Percentiles rank a stretch among this genome's conserved stretches.
phyloP scores from a whole-genome alignment of 1,140 invertebrate genomes.

The Bombus balteatus region DNA sequence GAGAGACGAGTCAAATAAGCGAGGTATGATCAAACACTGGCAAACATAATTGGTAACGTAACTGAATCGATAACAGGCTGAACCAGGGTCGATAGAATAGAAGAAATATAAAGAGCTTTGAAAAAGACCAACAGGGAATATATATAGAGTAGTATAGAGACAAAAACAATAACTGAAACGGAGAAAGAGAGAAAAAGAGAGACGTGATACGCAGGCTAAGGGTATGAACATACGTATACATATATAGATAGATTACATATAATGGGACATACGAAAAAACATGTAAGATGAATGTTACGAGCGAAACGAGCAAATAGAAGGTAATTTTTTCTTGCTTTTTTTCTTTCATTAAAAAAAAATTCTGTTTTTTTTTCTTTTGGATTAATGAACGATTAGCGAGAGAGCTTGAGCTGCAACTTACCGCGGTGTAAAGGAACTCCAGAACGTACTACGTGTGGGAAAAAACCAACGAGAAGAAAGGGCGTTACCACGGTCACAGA shows the following conservation, averaged over 20 bases:
- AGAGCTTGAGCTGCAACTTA: constrained; percentile 91
- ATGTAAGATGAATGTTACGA: constrained; percentile 81
- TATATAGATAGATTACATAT: constrained; percentile 69
- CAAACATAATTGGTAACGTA: constrained; percentile 51
- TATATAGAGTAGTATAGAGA: background rate
- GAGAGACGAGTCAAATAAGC: constrained; percentile 57
- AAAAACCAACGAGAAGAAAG: constrained; percentile 84
- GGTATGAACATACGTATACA: constrained; percentile 58
- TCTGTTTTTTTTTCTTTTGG: constrained; percentile 65
- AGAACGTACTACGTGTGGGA: constrained; percentile 94
- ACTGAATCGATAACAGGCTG: constrained; percentile 56
- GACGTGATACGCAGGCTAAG: constrained; percentile 72
- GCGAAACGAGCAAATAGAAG: constrained; percentile 79
- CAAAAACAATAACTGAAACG: constrained; percentile 9
- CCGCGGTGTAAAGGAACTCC: constrained; percentile 98
- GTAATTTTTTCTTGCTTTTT: constrained; percentile 63
- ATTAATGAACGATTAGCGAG: constrained; percentile 82
- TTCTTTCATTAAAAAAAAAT: constrained; percentile 26
- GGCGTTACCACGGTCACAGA: constrained; percentile 83
- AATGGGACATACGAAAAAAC: constrained; percentile 79
- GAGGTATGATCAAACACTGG: constrained; percentile 62
- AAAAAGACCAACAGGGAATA: constrained; percentile 21
- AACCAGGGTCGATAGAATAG: background rate
- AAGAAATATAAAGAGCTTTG: background rate
- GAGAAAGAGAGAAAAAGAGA: constrained; percentile 52